A percentile compares a stretch with the other conserved stretches of the same genome.
Evolutionary conservation across 37 sponge, comb jelly and placozoan species (phyloP).

Genomic region (Chondrilla cf. caribensis): DNA sequence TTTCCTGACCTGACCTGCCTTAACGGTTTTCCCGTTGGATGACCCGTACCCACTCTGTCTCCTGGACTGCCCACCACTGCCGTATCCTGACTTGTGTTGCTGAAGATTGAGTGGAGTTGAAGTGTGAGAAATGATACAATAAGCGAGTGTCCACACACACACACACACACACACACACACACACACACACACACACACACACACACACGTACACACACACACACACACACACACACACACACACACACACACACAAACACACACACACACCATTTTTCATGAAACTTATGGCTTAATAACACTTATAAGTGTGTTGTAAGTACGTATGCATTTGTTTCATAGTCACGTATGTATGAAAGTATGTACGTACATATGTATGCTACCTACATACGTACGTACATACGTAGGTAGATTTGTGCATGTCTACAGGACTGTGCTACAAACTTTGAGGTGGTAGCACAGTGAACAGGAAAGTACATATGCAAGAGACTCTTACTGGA

Average conservation of each 20-base stretch:
- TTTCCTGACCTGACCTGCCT: conserved; percentile 19
- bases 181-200: conserved; percentile 3
- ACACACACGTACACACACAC: conserved; percentile 21
- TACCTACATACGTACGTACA: conserved; percentile 3
- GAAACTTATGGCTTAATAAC: too few relatives aligned
- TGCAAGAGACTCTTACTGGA: background rate
- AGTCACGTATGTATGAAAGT: too few relatives aligned
- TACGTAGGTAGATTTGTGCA: background rate
- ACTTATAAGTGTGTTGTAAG: too few relatives aligned
- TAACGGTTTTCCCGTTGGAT: conserved; percentile 11
- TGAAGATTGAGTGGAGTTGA: too few relatives aligned
- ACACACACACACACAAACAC: too few relatives aligned
- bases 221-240: conserved; percentile 24
- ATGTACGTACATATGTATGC: too few relatives aligned
- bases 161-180: conserved; percentile 24
- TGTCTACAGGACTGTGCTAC: background rate
- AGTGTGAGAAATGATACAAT: too few relatives aligned
- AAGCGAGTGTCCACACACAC: background rate
- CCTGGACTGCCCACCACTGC: too few relatives aligned
- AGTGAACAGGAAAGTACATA: background rate
- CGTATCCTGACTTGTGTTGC: too few relatives aligned
- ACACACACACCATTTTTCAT: too few relatives aligned
- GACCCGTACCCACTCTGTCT: background rate
- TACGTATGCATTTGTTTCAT: too few relatives aligned
- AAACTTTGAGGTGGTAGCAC: background rate